Base-by-base conservation (phyloP, 1,140 invertebrate genomes). In the Tribolium castaneum region DNA sequence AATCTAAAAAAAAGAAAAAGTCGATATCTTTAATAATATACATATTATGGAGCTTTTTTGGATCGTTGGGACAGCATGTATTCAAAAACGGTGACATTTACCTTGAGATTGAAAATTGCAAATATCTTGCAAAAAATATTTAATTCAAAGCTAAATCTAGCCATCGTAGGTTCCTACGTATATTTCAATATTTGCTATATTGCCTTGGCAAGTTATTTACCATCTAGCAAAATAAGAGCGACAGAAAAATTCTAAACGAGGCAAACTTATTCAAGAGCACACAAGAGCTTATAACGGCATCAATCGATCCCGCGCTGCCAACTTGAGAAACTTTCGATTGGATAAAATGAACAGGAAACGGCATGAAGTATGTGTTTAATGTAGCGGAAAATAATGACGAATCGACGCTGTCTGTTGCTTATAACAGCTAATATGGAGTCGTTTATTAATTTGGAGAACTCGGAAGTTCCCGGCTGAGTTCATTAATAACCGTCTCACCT, bases 361-460 rank as follows among this genome's bases (percentile, higher is more conserved):
- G 84, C 82, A 83, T 86, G 84, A 86, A 86, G 85, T 86, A 87
- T 86, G 85, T 81, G 85, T 83, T 86, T 82, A 87, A 87, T 87
- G 86, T 87, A 85, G 85, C 83, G 85, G 84, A 86, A 87, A 87
- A 87, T 87, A 87, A 87, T 87, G 86, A 87, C 86, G 85, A 86
- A 87, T 87, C 85, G 86, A 87, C 80, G 82, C 84, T 87, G 86
- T 87, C 85, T 86, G 84, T 86, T 86, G 84, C 86, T 86, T 83
- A 85, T 85, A 86, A 86, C 85, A 86, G 86, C 85, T 86, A 86
- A 86, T 86, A 86, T 78, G 81, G 77, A 83, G 83, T 83, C 85
- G 85, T 86, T 86, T 86, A 86, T 86, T 86, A 86, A 86, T 86
- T 86, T 85, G 80, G 83, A 83, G 83, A 82, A 82, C 80, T 80